These are phyloP conservation scores for Leptura quadrifasciata DNA, from an alignment of 2,888 invertebrate genomes.

Conservation along the genomic window DNA sequence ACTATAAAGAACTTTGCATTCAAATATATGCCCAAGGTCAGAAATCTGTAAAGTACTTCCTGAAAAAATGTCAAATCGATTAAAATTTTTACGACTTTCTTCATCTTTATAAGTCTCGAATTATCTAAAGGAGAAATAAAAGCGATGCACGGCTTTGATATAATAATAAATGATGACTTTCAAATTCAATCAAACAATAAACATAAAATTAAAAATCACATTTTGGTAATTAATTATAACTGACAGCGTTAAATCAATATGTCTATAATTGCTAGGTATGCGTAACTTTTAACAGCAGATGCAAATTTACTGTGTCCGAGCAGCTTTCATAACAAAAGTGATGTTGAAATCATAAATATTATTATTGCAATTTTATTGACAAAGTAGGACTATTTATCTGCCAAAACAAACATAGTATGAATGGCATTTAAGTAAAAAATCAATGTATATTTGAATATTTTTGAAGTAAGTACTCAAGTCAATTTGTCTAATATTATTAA, in stretches of 20 bases:
- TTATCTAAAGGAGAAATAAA: not conserved
- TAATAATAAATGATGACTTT: not conserved
- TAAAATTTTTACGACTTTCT: too few species aligned
- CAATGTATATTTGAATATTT: too few species aligned
- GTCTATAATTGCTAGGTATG: too few species aligned
- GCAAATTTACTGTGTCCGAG: too few species aligned
- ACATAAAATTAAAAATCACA: not conserved
- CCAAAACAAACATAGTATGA: not conserved
- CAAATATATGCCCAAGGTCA: too few species aligned
- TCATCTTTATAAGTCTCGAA: not conserved
- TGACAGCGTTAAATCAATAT: not conserved
- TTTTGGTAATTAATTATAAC: not conserved
- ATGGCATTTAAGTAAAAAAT: not conserved
- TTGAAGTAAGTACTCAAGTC: too few species aligned
- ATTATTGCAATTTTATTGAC: not conserved
- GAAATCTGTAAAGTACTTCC: too few species aligned
- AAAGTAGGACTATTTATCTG: not conserved
- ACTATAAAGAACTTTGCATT: too few species aligned
- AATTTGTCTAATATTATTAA: too few species aligned
- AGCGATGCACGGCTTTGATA: not conserved
- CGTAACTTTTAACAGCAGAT: too few species aligned
- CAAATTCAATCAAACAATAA: not conserved
- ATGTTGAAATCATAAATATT: not conserved
- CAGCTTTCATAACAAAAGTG: not conserved
- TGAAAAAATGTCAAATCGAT: too few species aligned